These are phyloP conservation scores for Podiceps cristatus DNA, from an alignment of 2,113 vertebrate species.

Conservation along the genomic window DNA sequence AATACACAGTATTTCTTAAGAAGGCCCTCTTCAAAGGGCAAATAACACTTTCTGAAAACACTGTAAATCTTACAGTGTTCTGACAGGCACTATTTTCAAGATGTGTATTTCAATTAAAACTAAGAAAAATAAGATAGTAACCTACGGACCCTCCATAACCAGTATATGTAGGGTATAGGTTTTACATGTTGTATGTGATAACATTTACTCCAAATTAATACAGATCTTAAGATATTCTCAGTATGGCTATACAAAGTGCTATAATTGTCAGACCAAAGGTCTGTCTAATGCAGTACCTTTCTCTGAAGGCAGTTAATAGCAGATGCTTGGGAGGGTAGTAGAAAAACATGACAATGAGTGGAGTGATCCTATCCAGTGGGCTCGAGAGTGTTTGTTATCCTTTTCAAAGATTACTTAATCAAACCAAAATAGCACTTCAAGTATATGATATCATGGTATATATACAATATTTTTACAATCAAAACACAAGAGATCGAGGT, in stretches of 20 bases:
- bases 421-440: background rate
- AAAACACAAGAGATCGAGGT: background rate
- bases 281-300: background rate
- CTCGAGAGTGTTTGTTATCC: background rate
- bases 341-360: background rate
- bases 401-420: background rate
- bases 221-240: background rate
- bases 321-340: background rate
- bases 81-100: background rate
- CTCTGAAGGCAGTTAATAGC: background rate
- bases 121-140: background rate
- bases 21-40: background rate
- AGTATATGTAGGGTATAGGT: background rate
- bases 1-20: background rate
- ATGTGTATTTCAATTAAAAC: background rate
- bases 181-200: background rate
- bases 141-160: background rate
- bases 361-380: background rate
- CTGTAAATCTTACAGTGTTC: background rate
- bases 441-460: background rate
- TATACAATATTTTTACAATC: background rate
- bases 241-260: background rate
- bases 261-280: background rate
- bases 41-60: background rate
- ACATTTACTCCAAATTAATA: background rate